phyloP scores from a whole-genome alignment of 35 echinoderm and acorn worm genomes.

The Amphiura filiformis region DNA sequence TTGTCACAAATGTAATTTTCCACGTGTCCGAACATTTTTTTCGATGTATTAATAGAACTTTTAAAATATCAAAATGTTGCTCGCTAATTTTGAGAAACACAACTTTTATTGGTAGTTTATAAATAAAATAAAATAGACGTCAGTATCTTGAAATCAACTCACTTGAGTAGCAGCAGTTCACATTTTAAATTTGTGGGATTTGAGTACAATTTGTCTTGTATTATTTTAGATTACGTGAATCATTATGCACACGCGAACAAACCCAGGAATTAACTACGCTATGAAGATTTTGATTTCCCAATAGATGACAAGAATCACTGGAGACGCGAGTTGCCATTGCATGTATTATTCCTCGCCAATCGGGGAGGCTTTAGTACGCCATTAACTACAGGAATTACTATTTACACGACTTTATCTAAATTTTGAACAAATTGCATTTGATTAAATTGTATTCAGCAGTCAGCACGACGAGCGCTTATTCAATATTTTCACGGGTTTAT shows the following conservation, averaged over 20 bases:
- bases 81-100: too few species aligned
- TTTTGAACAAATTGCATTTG: neutral
- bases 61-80: too few species aligned
- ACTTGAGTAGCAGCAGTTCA: neutral
- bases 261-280: neutral
- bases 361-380: neutral
- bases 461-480: neutral
- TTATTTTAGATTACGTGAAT: neutral
- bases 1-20: too few species aligned
- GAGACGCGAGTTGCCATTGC: neutral
- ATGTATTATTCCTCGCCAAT: neutral
- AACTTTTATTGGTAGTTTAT: too few species aligned
- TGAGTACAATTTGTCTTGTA: neutral
- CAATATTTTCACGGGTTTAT: neutral
- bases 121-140: too few species aligned
- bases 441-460: neutral
- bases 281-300: neutral
- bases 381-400: neutral
- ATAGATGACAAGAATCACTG: neutral
- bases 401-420: neutral
- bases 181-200: neutral
- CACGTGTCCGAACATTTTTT: too few species aligned
- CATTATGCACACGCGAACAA: neutral
- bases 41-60: too few species aligned
- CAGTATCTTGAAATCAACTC: too few species aligned